Evolutionary conservation across 2,888 invertebrate species (phyloP).

Genomic region (Mystacides longicornis): DNA sequence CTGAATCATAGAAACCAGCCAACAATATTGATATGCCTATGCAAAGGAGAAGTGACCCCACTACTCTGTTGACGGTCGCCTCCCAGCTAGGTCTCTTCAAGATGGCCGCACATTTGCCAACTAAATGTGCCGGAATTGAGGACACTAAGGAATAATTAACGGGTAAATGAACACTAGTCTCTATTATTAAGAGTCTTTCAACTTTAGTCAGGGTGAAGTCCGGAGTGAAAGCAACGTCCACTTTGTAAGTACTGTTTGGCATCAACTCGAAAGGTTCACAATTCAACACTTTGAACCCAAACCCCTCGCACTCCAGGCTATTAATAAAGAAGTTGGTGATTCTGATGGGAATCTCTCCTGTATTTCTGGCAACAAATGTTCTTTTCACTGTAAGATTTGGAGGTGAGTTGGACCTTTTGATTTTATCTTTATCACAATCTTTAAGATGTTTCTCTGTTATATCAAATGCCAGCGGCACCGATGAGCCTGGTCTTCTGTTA

Average conservation of each 20-base stretch:
- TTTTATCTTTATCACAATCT: conserved; percentile 42
- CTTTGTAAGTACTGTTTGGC: conserved; percentile 66
- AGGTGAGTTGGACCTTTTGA: conserved; percentile 15
- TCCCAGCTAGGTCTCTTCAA: conserved; percentile 52
- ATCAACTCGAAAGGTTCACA: conserved; percentile 63
- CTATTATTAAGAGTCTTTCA: conserved; percentile 53
- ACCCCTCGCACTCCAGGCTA: conserved; percentile 63
- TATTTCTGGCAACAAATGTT: conserved; percentile 79
- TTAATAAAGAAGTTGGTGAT: conserved; percentile 61
- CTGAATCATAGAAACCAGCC: conserved; percentile 69
- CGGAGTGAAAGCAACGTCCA: conserved; percentile 83
- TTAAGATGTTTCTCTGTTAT: conserved; percentile 51
- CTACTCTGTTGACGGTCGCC: conserved; percentile 48
- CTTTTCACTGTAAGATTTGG: conserved; percentile 54
- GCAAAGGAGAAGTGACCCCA: conserved; percentile 28
- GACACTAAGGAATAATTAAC: conserved; percentile 66
- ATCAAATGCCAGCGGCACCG: conserved; percentile 74
- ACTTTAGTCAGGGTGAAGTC: conserved; percentile 77
- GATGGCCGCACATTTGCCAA: conserved; percentile 67
- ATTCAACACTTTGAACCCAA: conserved; percentile 70
- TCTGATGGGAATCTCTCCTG: conserved; percentile 81
- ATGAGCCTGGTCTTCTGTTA: conserved; percentile 74
- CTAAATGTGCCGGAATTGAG: conserved; percentile 39
- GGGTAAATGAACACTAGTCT: conserved; percentile 52
- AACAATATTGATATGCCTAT: conserved; percentile 39